phyloP scores from a whole-genome alignment of 1,140 invertebrate genomes.

The Aphaenogaster floridana region DNA sequence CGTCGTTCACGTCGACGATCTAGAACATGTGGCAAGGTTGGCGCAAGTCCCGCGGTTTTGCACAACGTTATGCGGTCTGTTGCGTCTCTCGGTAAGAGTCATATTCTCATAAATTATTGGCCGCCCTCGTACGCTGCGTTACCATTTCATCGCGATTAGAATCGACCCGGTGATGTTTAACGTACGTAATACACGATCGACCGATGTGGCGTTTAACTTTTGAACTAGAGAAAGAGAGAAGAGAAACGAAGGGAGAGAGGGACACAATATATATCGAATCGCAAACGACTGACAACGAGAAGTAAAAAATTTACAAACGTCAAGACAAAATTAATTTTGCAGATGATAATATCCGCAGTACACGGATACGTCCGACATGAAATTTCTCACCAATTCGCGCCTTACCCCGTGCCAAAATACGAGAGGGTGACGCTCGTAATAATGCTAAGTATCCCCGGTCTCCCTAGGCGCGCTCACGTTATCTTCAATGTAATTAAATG shows the following conservation, averaged over 20 bases:
- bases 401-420: neutral
- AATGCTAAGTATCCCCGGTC: neutral
- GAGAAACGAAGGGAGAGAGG: neutral
- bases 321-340: neutral
- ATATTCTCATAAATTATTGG: slow-evolving; percentile 55
- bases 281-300: neutral
- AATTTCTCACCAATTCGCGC: neutral
- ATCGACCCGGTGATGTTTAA: slow-evolving; percentile 52
- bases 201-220: slow-evolving; percentile 36
- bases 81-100: slow-evolving; percentile 22
- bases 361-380: neutral
- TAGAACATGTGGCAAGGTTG: slow-evolving; percentile 49
- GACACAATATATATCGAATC: too few species aligned
- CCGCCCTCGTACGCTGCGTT: slow-evolving; percentile 34
- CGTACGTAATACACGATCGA: slow-evolving; percentile 35
- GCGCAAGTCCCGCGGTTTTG: slow-evolving; percentile 28
- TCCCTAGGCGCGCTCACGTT: slow-evolving; percentile 24
- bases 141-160: slow-evolving; percentile 59
- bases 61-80: slow-evolving; percentile 44
- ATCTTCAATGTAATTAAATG: slow-evolving; percentile 59
- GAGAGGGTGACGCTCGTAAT: neutral
- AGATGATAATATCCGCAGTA: neutral
- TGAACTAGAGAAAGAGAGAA: neutral
- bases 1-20: slow-evolving; percentile 23
- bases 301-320: neutral